A percentile compares a stretch with the other conserved stretches of the same genome.
phyloP scores from a whole-genome alignment of 2,888 invertebrate genomes.

The Oscheius sp. region DNA sequence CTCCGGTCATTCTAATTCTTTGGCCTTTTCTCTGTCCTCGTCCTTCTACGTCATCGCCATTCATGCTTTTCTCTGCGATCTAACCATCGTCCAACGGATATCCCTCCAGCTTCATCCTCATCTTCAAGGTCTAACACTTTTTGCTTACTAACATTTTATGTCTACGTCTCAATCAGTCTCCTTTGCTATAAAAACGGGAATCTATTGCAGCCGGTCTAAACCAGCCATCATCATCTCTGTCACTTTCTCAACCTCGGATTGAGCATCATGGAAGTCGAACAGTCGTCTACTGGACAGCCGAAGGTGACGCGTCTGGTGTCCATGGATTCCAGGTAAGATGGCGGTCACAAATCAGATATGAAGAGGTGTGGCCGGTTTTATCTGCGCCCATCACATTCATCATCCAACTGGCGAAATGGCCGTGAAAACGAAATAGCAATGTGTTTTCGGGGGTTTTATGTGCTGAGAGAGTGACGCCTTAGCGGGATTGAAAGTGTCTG shows the following conservation, averaged over 20 bases:
- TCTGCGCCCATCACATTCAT: slow-evolving; percentile 20
- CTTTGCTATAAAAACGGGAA: neutral
- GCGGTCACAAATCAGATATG: slow-evolving; percentile 15
- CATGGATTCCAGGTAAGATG: slow-evolving; percentile 63
- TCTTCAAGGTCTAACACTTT: slow-evolving; percentile 28
- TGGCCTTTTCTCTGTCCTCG: slow-evolving; percentile 25
- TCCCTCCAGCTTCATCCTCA: slow-evolving; percentile 33
- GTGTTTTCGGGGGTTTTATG: slow-evolving; percentile 11
- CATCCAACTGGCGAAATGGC: slow-evolving; percentile 18
- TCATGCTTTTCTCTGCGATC: slow-evolving; percentile 22
- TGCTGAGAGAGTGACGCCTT: too few species aligned
- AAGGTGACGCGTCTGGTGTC: slow-evolving; percentile 59
- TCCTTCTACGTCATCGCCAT: slow-evolving; percentile 31
- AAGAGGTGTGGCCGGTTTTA: slow-evolving; percentile 13
- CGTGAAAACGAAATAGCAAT: slow-evolving; percentile 10
- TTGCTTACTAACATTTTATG: neutral
- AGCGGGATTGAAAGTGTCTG: too few species aligned
- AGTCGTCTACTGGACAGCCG: slow-evolving; percentile 65
- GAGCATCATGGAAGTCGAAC: slow-evolving; percentile 61
- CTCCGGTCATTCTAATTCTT: slow-evolving; percentile 24
- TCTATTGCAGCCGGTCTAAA: slow-evolving; percentile 33
- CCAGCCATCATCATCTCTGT: slow-evolving; percentile 37
- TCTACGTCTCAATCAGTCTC: neutral
- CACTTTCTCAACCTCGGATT: slow-evolving; percentile 59
- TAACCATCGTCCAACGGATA: slow-evolving; percentile 33